Conservation (phyloP, 2,113 vertebrate genomes). For the Siphamia tubifer region DNA sequence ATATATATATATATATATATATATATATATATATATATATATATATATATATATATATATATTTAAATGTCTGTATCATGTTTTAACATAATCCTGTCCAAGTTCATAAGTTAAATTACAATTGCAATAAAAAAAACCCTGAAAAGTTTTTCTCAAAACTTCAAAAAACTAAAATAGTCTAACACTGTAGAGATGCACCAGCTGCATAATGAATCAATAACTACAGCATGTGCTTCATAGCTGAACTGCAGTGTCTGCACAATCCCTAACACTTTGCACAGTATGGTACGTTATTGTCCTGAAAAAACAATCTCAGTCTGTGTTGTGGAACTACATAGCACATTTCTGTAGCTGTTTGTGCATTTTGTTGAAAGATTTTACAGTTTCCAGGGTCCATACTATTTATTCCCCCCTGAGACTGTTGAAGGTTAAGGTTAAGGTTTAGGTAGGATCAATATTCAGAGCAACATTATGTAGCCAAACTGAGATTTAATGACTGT, state of each 20-base stretch:
- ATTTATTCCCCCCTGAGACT: background rate
- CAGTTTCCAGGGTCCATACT: background rate
- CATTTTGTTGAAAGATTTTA: background rate
- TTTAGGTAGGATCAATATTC: background rate
- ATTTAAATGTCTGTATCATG: too few relatives aligned
- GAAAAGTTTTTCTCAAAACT: background rate
- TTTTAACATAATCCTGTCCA: background rate
- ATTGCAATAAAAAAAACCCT: background rate
- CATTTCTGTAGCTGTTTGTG: too few relatives aligned
- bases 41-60: too few relatives aligned
- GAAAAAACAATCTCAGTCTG: background rate
- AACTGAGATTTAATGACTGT: background rate
- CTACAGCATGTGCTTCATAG: background rate
- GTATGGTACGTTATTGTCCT: background rate
- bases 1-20: too few relatives aligned
- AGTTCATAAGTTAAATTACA: background rate
- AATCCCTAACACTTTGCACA: background rate
- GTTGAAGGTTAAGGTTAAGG: background rate
- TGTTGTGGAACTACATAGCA: too few relatives aligned
- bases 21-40: too few relatives aligned
- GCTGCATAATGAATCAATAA: constrained; percentile 10
- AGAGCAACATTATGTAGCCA: background rate
- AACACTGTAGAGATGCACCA: constrained; percentile 27
- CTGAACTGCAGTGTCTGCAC: constrained; percentile 17
- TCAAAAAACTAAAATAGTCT: background rate